Evolutionary conservation across 2,888 invertebrate genomes (phyloP).

Genomic region (Ephialtes manifestator): DNA sequence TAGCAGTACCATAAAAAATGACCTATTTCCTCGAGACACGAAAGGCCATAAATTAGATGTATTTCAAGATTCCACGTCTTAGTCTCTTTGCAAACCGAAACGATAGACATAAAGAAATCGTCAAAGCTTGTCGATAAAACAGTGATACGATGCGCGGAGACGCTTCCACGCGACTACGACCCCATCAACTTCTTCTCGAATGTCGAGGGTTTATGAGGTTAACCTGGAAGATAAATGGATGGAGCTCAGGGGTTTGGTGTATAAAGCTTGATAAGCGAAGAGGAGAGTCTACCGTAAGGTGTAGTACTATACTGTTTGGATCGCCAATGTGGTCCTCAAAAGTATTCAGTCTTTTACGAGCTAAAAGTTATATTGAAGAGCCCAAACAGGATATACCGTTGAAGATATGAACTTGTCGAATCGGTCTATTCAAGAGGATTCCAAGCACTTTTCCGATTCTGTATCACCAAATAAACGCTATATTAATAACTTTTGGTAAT

Average conservation of each 20-base stretch:
- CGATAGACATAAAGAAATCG: constrained; percentile 33
- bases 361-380: constrained; percentile 19
- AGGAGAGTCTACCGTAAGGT: constrained; percentile 10
- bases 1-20: not conserved
- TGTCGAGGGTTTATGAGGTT: constrained; percentile 53
- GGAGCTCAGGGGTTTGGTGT: constrained; percentile 11
- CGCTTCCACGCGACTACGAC: not conserved
- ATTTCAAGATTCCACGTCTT: constrained; percentile 9
- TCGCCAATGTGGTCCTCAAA: constrained; percentile 22
- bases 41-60: constrained; percentile 35
- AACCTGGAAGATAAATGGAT: constrained; percentile 51
- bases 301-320: not conserved
- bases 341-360: constrained; percentile 34
- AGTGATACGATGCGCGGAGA: constrained; percentile 36
- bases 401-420: not conserved
- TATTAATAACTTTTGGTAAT: not conserved
- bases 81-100: not conserved
- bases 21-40: not conserved
- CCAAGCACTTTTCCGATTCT: not conserved
- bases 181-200: constrained; percentile 44
- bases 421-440: not conserved
- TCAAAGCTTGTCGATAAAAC: constrained; percentile 47
- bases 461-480: not conserved
- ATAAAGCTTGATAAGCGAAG: constrained; percentile 9
- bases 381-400: not conserved